These are phyloP conservation scores for Agrypnus murinus DNA, from an alignment of 2,888 invertebrate genomes.

Conservation along the genomic window DNA sequence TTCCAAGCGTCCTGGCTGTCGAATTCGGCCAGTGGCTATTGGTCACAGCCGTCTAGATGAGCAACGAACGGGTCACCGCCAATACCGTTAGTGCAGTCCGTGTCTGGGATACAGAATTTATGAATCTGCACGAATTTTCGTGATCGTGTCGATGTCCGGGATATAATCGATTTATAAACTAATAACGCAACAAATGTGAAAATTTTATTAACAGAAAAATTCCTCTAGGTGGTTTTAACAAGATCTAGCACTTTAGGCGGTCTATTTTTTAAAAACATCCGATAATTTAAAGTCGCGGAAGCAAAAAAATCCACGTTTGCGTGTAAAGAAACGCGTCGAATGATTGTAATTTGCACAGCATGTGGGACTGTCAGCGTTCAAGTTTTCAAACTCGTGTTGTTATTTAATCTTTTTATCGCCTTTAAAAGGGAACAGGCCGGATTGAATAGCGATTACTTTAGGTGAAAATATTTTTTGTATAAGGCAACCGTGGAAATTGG, in stretches of 20 bases:
- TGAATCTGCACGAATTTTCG: slow-evolving; percentile 45
- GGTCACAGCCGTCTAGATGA: slow-evolving; percentile 47
- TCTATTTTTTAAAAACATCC: slow-evolving; percentile 1
- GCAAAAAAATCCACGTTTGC: slow-evolving; percentile 13
- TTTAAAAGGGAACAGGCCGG: no score
- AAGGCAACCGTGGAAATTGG: no score
- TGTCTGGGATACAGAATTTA: slow-evolving; percentile 48
- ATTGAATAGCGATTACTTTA: no score
- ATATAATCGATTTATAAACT: background rate
- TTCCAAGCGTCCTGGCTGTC: slow-evolving; percentile 26
- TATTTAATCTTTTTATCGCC: no score
- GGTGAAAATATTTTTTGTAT: no score
- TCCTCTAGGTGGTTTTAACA: background rate
- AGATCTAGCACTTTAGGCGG: slow-evolving; percentile 7
- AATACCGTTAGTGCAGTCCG: slow-evolving; percentile 43
- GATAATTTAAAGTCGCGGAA: slow-evolving; percentile 14
- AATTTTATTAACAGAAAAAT: background rate
- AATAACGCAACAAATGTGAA: slow-evolving; percentile 6
- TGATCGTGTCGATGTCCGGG: slow-evolving; percentile 22
- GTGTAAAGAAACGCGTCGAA: slow-evolving; percentile 16
- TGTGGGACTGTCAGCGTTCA: slow-evolving; percentile 10
- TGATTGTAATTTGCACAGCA: slow-evolving; percentile 28
- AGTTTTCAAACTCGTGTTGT: background rate
- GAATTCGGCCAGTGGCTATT: slow-evolving; percentile 41
- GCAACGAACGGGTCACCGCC: slow-evolving; percentile 38